Base-by-base conservation (phyloP, 2,113 vertebrate genomes). In the Agapornis roseicollis region DNA sequence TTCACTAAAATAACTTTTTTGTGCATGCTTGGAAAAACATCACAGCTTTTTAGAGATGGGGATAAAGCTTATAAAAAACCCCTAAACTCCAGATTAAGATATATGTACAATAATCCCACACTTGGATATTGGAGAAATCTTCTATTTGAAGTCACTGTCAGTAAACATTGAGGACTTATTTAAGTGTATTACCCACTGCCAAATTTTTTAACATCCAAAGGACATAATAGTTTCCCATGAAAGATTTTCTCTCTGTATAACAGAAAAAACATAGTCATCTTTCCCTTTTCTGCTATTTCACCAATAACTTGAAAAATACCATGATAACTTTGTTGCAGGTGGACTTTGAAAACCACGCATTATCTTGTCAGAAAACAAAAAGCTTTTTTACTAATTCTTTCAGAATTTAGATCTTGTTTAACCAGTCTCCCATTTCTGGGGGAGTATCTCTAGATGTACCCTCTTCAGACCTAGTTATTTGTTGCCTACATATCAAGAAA, bases 311-410 rank as follows among this genome's bases (percentile, higher is more conserved):
- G 52, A 97, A 96, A 91, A 92, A 85, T 70, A 92, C 18, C 27
- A 78, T 80, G 71, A 68, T 50, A 74, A 76, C 22, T 42, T 10
- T 50, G 28, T 46, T 94, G 84, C 89, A 92, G 68, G 95, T 55
- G 22, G 50, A 58, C 88, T 88, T 74, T 37, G 41, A 81, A 95
- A 83, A 86, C 55, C 60, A 83, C 27, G 66, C 71, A 96, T 82
- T 92, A 93, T 68, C 82, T 72, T 94, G 68, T 84, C 83, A 88
- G 69, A 96, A 87, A 53, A 82, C 68, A 64, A 95, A 92, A 70
- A 91, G 37, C 7, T 46, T 93, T 95, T 65, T 82, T 81, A 66
- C 24, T 50, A 83, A 22, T 65, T 77, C 61, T 89, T 58, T 96
- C 53, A 89, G 77, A 96, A 82, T 73, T 79, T 85, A 83, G 56